A percentile compares a stretch with the other conserved stretches of the same genome.
phyloP scores from a whole-genome alignment of 2,888 invertebrate genomes.

The Syritta pipiens region DNA sequence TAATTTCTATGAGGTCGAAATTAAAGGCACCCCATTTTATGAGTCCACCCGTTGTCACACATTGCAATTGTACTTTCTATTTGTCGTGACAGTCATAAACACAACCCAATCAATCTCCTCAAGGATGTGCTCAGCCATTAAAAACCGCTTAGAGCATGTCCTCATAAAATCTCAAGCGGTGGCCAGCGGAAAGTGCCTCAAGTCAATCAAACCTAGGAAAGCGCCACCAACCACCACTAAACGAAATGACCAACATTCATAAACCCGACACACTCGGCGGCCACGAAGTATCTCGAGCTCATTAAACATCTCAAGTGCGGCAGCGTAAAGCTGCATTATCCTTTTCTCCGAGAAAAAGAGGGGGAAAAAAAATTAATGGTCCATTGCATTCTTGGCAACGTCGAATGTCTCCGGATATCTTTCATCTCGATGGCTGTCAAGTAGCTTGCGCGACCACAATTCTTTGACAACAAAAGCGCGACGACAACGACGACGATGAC shows the following conservation, averaged over 20 bases:
- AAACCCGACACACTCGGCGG: conserved; percentile 2
- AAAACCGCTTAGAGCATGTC: conserved; percentile 1
- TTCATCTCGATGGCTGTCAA: conserved; percentile 59
- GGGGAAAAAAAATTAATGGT: conserved; percentile 35
- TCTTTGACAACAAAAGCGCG: conserved; percentile 52
- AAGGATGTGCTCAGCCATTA: neutral
- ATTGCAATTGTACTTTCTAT: conserved; percentile 5
- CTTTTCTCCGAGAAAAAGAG: too few relatives aligned
- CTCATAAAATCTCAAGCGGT: conserved; percentile 24
- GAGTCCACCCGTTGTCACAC: too few relatives aligned
- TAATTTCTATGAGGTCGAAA: too few relatives aligned
- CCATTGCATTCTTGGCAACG: conserved; percentile 51
- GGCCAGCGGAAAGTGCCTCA: conserved; percentile 1
- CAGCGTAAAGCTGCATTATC: neutral
- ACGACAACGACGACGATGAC: conserved; percentile 28
- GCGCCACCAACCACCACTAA: neutral
- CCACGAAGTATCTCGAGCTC: neutral
- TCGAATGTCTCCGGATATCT: conserved; percentile 46
- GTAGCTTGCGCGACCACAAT: conserved; percentile 59
- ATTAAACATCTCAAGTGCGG: conserved; percentile 10
- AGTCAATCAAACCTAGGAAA: conserved; percentile 24
- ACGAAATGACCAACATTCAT: conserved; percentile 6
- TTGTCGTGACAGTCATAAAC: conserved; percentile 1
- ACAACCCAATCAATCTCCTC: conserved; percentile 27
- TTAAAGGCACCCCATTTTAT: too few relatives aligned